phyloP scores from a whole-genome alignment of 2,797 vertebrate genomes.

The Tiaroga cobitis region DNA sequence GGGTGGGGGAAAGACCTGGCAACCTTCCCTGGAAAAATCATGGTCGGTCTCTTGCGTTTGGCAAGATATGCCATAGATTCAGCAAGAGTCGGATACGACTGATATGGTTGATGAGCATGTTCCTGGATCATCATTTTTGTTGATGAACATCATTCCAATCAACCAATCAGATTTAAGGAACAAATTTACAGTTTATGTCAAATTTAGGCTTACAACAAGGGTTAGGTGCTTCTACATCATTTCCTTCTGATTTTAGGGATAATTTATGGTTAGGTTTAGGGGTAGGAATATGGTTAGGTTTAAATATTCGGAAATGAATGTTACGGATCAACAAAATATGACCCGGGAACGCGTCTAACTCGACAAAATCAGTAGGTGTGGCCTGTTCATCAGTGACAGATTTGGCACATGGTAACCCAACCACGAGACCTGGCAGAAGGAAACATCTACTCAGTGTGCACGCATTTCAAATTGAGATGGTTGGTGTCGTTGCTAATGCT shows the following conservation, averaged over 20 bases:
- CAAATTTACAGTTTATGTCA: too few species aligned
- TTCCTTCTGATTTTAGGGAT: background rate
- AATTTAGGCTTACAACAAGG: background rate
- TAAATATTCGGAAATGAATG: background rate
- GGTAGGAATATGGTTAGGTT: background rate
- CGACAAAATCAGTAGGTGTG: too few species aligned
- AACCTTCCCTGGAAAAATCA: background rate
- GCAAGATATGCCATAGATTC: background rate
- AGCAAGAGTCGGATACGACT: background rate
- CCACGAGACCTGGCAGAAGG: background rate
- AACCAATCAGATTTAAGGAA: background rate
- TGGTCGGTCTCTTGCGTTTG: too few species aligned
- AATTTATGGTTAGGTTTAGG: background rate
- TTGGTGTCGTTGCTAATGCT: background rate
- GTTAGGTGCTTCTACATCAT: background rate
- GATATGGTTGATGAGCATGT: background rate
- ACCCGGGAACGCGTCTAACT: too few species aligned
- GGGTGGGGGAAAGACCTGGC: background rate
- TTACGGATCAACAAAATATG: background rate
- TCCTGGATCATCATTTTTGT: background rate
- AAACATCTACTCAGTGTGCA: background rate
- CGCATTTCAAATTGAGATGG: background rate
- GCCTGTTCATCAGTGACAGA: background rate
- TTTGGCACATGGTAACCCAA: background rate
- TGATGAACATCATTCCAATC: background rate